Conservation (phyloP, 2,113 vertebrate species). For the Aleadryas rufinucha region DNA sequence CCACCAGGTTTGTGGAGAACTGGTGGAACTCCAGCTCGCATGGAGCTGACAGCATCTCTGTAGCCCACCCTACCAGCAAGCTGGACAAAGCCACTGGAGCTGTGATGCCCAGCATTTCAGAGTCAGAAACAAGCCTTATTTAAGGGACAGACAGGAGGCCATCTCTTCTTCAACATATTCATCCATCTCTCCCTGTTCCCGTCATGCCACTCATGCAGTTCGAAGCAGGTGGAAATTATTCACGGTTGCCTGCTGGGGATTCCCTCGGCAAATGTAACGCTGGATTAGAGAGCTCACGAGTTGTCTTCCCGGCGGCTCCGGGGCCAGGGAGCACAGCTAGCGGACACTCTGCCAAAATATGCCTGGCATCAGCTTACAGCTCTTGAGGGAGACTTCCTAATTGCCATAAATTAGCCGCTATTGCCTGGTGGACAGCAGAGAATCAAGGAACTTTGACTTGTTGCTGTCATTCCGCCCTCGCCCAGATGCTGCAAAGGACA, state of each 20-base stretch:
- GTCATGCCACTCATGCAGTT: background rate
- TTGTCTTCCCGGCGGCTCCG: background rate
- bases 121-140: background rate
- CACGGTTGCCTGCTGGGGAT: background rate
- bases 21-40: background rate
- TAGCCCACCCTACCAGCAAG: rapidly evolving
- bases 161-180: background rate
- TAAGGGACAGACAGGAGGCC: background rate
- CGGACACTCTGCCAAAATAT: background rate
- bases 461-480: background rate
- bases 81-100: background rate
- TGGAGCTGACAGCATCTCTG: rapidly evolving
- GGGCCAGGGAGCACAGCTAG: background rate
- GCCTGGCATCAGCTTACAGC: background rate
- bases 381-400: background rate
- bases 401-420: background rate
- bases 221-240: constrained; percentile 26
- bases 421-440: background rate
- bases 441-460: background rate
- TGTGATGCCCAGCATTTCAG: rapidly evolving
- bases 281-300: background rate
- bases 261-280: background rate
- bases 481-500: background rate
- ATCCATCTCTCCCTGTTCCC: background rate
- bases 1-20: background rate